Evolutionary conservation across 2,797 vertebrate species (phyloP), one percentile per base, ranked within the genome.

Genomic region (Eulemur albifrons): DNA sequence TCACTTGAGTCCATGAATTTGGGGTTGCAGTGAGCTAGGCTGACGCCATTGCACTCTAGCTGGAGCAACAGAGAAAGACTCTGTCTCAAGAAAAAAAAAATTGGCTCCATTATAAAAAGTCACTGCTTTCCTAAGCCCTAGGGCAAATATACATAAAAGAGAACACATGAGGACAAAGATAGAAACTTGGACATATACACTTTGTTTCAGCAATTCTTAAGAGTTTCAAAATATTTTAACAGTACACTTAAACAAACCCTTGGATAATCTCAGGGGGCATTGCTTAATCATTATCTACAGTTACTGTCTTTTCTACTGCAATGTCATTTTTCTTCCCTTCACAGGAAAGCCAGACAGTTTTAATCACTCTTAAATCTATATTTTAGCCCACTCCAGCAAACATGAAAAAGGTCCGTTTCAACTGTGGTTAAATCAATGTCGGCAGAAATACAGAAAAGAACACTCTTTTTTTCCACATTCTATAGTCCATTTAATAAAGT

Each of bases 301-400:
- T 67, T 81, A 96, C 30, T 48, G 30, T 82, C 40, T 80, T 57
- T 69, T 38, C 86, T 45, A 82, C 48, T 15, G 7, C 45, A 52
- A 59, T 48, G 15, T 15, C n/a, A 30, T 65, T 90, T 90, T 57
- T 57, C 91, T 92, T n/a, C 63, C 67, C 43, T 87, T 88, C 73
- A 61, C 69, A 63, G 38, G 63, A 86, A 93, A 89, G 50, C 30
- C 77, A 72, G 63, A 63, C 21, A 23, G 32, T n/a, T 70, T 52
- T 87, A 92, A 80, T 54, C n/a, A 77, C 52, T 61, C 70, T 86
- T 84, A 40, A 59, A 38, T 88, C 92, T 52, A 80, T 92, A 93
- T 54, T 84, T 45, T 32, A 92, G 52, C n/a, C 4, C 76, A 38
- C 40, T 76, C 67, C 90, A 40, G 18, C 90, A 87, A 92, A 94